phyloP scores from a whole-genome alignment of 1,140 invertebrate species.

The Samia ricini region DNA sequence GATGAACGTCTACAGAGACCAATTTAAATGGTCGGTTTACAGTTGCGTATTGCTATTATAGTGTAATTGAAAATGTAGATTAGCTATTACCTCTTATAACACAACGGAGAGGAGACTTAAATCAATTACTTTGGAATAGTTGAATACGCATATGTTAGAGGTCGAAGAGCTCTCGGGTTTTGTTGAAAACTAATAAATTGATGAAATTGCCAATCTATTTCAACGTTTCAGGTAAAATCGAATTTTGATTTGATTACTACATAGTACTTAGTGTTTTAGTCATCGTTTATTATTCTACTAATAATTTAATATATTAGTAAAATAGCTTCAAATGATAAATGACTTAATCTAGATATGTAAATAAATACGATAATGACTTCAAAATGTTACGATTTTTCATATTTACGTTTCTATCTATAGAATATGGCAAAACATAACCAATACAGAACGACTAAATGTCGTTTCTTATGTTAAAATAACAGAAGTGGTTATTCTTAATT shows the following conservation, averaged over 20 bases:
- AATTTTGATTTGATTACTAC: constrained; percentile 18
- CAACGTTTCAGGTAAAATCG: constrained; percentile 22
- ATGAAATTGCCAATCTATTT: constrained; percentile 40
- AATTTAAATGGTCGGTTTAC: constrained; percentile 29
- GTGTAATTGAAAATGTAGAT: constrained; percentile 71
- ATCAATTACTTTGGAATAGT: constrained; percentile 68
- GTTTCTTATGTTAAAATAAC: too few relatives aligned
- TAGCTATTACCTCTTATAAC: constrained; percentile 62
- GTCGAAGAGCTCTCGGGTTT: constrained; percentile 43
- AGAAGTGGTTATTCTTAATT: too few relatives aligned
- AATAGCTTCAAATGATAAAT: too few relatives aligned
- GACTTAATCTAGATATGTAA: too few relatives aligned
- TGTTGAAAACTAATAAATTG: constrained; percentile 50
- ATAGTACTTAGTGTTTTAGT: too few relatives aligned
- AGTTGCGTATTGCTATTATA: constrained; percentile 44
- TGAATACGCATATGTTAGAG: constrained; percentile 50
- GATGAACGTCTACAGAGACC: constrained; percentile 32
- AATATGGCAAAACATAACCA: too few relatives aligned
- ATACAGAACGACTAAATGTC: too few relatives aligned
- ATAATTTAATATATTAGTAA: too few relatives aligned
- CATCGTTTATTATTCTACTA: too few relatives aligned
- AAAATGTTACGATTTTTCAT: too few relatives aligned
- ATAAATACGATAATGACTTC: too few relatives aligned
- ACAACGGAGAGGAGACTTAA: constrained; percentile 42
- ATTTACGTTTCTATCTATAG: too few relatives aligned